phyloP scores from a whole-genome alignment of 2,113 vertebrate genomes.

The Muscicapa adusta region DNA sequence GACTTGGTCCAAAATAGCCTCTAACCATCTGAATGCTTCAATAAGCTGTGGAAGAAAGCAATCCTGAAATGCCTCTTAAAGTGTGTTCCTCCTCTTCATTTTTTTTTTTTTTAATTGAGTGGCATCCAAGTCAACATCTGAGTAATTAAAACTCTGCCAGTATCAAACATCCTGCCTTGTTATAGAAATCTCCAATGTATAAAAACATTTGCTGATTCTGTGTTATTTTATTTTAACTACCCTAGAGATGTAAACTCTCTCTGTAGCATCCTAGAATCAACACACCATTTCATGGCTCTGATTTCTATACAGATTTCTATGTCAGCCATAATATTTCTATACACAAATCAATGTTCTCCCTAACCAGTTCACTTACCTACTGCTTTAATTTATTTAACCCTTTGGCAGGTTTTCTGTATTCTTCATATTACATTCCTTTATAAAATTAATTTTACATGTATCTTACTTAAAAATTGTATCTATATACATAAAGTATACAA shows the following conservation, averaged over 20 bases:
- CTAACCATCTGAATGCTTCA: slow-evolving; percentile 67
- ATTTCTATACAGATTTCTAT: slow-evolving; percentile 50
- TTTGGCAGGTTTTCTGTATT: background rate
- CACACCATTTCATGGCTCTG: slow-evolving; percentile 12
- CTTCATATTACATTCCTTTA: background rate
- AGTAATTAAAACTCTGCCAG: slow-evolving; percentile 77
- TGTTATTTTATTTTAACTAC: slow-evolving; percentile 53
- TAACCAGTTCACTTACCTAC: background rate
- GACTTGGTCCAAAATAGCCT: slow-evolving; percentile 71
- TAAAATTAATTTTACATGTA: background rate
- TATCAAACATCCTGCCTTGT: slow-evolving; percentile 63
- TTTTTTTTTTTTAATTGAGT: slow-evolving; percentile 39
- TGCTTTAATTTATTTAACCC: background rate
- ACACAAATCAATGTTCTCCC: background rate
- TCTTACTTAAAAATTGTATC: background rate
- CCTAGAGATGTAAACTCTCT: background rate
- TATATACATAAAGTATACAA: background rate
- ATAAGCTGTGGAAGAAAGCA: slow-evolving; percentile 64
- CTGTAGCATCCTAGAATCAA: slow-evolving; percentile 33
- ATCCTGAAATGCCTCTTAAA: slow-evolving; percentile 62
- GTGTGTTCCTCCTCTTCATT: slow-evolving; percentile 60
- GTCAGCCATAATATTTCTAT: slow-evolving; percentile 53
- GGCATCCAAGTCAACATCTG: slow-evolving; percentile 68
- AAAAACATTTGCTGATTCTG: slow-evolving; percentile 61
- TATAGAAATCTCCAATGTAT: slow-evolving; percentile 28